These are phyloP conservation scores for Microtus oregoni DNA, from an alignment of 2,113 vertebrate genomes.

Conservation along the genomic window DNA sequence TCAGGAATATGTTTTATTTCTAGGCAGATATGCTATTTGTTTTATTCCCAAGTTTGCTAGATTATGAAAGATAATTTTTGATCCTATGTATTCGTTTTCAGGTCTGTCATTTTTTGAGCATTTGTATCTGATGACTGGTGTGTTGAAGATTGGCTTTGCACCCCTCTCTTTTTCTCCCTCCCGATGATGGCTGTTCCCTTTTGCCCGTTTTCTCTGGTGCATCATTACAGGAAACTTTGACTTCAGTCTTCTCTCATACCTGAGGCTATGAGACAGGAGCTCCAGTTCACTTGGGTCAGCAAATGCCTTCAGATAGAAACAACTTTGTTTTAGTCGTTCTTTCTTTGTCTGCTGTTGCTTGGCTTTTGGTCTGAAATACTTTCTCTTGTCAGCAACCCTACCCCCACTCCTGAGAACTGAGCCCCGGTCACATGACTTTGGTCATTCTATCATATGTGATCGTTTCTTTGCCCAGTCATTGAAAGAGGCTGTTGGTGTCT, in stretches of 20 bases:
- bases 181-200: not conserved
- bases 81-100: not conserved
- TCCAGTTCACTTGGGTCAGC: conserved; percentile 1
- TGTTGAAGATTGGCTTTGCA: not conserved
- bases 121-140: not conserved
- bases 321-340: not conserved
- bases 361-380: conserved; percentile 21
- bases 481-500: conserved; percentile 55
- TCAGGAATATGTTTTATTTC: conserved; percentile 29
- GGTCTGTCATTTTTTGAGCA: conserved; percentile 7
- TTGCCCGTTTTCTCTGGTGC: not conserved
- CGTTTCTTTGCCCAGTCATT: conserved; percentile 29
- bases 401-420: not conserved
- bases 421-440: not conserved
- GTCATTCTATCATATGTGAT: not conserved
- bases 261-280: not conserved
- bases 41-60: conserved; percentile 9
- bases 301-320: conserved; percentile 25
- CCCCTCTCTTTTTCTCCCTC: not conserved
- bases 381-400: not conserved
- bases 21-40: conserved; percentile 3
- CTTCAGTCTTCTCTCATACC: not conserved
- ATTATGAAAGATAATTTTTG: not conserved
- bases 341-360: not conserved
- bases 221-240: not conserved